These are phyloP conservation scores for Ellobius talpinus DNA, from an alignment of 2,113 vertebrate genomes.

Conservation along the genomic window DNA sequence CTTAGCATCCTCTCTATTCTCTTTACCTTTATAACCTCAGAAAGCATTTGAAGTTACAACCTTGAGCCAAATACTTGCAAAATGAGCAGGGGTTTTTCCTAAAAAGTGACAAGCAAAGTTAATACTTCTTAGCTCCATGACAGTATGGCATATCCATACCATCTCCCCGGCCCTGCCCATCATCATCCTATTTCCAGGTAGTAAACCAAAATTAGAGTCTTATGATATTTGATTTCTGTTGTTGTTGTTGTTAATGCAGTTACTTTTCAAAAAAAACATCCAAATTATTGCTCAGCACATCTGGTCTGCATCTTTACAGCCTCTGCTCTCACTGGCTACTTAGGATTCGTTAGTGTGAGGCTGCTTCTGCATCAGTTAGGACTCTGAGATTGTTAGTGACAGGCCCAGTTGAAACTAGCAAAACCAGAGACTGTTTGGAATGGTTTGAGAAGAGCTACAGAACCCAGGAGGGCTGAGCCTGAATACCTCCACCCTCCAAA, in stretches of 20 bases:
- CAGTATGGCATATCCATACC: not conserved
- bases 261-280: not conserved
- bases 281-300: not conserved
- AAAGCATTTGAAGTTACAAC: conserved; percentile 31
- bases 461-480: not conserved
- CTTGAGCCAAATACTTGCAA: not conserved
- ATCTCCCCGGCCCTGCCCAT: not conserved
- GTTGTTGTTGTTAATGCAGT: not conserved
- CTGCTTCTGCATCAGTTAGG: not conserved
- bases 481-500: not conserved
- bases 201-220: conserved; percentile 25
- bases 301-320: not conserved
- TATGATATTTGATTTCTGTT: not conserved
- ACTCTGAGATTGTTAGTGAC: not conserved
- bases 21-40: not conserved
- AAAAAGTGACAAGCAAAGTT: not conserved
- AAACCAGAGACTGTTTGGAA: not conserved
- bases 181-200: too few relatives aligned
- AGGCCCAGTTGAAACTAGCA: not conserved
- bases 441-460: not conserved
- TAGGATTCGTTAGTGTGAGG: not conserved
- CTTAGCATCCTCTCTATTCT: not conserved
- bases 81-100: not conserved
- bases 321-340: not conserved
- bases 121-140: not conserved